These are phyloP conservation scores for Drosophila limbata DNA, from an alignment of 2,888 invertebrate genomes.

Conservation along the genomic window DNA sequence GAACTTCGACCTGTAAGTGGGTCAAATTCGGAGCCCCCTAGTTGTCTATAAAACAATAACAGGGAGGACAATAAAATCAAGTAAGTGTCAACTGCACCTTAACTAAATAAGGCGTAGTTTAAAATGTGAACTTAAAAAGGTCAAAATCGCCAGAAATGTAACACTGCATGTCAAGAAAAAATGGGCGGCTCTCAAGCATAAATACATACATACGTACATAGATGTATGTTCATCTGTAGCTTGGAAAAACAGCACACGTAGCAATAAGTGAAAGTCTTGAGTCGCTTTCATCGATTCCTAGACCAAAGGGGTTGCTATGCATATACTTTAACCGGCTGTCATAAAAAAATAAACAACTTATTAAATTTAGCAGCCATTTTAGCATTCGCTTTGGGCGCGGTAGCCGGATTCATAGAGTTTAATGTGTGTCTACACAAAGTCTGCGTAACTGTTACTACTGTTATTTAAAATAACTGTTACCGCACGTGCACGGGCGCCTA, in stretches of 20 bases:
- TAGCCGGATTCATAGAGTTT: background rate
- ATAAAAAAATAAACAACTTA: conserved; percentile 5
- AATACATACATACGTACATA: background rate
- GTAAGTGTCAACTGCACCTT: conserved; percentile 39
- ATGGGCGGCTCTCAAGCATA: background rate
- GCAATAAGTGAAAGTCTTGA: conserved; percentile 41
- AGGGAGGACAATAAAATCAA: conserved; percentile 25
- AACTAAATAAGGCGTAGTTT: conserved; percentile 16
- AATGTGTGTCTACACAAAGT: background rate
- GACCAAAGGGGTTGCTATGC: conserved; percentile 25
- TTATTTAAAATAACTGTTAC: conserved; percentile 33
- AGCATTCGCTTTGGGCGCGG: conserved; percentile 59
- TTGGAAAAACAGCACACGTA: background rate
- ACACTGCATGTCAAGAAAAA: conserved; percentile 27
- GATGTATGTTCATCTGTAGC: background rate
- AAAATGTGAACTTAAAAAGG: conserved; percentile 33
- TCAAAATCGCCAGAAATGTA: conserved; percentile 15
- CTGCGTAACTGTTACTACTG: conserved; percentile 7
- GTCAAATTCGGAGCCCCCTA: too few species aligned
- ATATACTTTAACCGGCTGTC: conserved; percentile 2
- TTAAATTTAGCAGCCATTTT: conserved; percentile 52
- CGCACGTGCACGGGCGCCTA: conserved; percentile 66
- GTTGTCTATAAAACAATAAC: conserved; percentile 1
- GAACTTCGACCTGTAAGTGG: too few species aligned
- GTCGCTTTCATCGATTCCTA: conserved; percentile 40